Evolutionary conservation across 2,797 vertebrate genomes (phyloP), one percentile per base, ranked within the genome.

Genomic region (Periparus ater): DNA sequence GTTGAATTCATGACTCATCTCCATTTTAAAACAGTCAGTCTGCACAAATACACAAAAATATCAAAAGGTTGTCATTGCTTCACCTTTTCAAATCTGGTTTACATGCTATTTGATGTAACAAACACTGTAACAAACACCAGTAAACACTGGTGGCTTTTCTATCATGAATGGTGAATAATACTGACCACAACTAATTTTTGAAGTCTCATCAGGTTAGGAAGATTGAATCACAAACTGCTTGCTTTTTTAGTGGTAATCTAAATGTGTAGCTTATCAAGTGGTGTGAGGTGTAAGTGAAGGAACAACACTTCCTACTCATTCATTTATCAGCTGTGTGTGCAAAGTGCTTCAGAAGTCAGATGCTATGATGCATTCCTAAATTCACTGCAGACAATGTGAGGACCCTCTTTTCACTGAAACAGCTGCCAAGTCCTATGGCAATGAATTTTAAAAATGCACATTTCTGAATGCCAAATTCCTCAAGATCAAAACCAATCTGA

Each of bases 1-100:
- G 53, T 67, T 85, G 60, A 76, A 76, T 94, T 65, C 79, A 61
- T 80, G 81, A 74, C 58, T 95, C 34, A 93, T 70, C 16, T 83
- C 13, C 21, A 25, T 63, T 77, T 88, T 92, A 82, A 84, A 82
- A 63, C 9, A 70, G 34, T 61, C 50, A 48, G 63, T 51, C 61
- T 62, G 47, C 48, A 80, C 29, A 54, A 18, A 32, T 18, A 32
- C 14, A 79, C 38, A 71, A 42, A 92, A 85, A 90, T 78, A 94
- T 80, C 48, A 76, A 54, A 79, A 91, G 4, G 2, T 89, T 89
- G 67, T 85, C 47, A 54, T 60, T 1, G 0, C 9, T 90, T 88
- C 70, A 67, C 45, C 34, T 74, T 67, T 89, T 88, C 79, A 79
- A 82, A 77, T 67, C 42, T 8, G 11, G 19, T 79, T 93, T 73